Base-by-base conservation (phyloP, 2,797 vertebrate species). In the Cichlasoma orientale region DNA sequence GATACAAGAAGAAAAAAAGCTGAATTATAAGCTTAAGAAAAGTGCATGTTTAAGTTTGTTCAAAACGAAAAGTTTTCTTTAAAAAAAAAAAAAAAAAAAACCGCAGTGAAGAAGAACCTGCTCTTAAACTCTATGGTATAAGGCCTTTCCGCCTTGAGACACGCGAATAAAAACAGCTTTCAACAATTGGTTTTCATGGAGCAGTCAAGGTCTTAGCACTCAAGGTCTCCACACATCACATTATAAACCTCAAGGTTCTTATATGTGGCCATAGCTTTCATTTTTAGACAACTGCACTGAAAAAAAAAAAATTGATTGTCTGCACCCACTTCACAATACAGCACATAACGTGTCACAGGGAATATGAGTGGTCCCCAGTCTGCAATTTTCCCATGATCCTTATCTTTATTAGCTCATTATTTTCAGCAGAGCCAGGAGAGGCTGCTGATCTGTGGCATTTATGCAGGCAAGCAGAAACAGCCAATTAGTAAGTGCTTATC, bases 401-500 rank as follows among this genome's bases (percentile, higher is more conserved):
- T 92, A 93, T 93, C 93, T 92, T 93, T 92, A 94, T 91, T 86
- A 90, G 93, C 93, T 93, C 92, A 93, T 94, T 93, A 93, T 91
- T 92, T 92, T 84, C 86, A 72, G 59, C 44, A 78, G 71, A 88
- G 84, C 85, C 85, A 70, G 86, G 77, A 59, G 91, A 89, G 87
- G 89, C 90, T 90, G 87, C 87, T 90, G 92, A 94, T 94, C 92
- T 92, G 89, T 92, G 92, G 92, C 90, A 90, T 93, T 95, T 92
- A 94, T 91, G 88, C 82, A 78, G 84, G 86, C 70, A 80, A 91
- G 88, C 86, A 88, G 87, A 90, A 90, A 84, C 87, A 90, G 85
- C 88, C 93, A 95, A 96, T 96, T 95, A 95, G 94, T 59, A 84
- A 82, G 84, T 68, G 89, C 91, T 94, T 93, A 94, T 95, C 93